These are phyloP conservation scores for Hoplias malabaricus DNA, from an alignment of 2,113 vertebrate genomes.

Conservation along the genomic window DNA sequence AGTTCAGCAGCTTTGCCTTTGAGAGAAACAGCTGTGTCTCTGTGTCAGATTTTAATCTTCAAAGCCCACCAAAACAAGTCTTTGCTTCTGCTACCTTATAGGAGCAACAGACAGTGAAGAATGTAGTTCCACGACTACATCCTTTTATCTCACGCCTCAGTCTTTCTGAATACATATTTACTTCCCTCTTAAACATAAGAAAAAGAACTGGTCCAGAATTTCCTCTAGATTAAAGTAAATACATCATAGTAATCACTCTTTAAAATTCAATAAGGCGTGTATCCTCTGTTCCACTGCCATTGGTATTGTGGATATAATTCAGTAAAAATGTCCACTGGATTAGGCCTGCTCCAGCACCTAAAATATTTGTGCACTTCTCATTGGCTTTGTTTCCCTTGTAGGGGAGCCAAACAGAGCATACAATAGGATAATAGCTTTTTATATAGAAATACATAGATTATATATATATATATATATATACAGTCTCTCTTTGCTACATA, in stretches of 20 bases:
- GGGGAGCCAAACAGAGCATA: no score
- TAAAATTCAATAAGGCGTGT: not conserved
- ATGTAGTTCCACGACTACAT: conserved; percentile 10
- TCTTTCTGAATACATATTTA: not conserved
- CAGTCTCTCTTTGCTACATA: no score
- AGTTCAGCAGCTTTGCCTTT: conserved; percentile 6
- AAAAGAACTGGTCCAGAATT: not conserved
- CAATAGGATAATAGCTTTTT: no score
- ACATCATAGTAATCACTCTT: not conserved
- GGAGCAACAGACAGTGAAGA: conserved; percentile 33
- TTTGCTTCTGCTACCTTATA: conserved; percentile 10
- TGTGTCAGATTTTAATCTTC: conserved; percentile 32
- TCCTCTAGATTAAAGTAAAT: not conserved
- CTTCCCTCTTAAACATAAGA: not conserved
- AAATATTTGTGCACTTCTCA: no score
- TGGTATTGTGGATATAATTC: not conserved
- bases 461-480: no score
- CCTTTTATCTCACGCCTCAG: not conserved
- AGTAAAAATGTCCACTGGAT: no score
- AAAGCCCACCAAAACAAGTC: conserved; percentile 15
- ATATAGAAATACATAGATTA: no score
- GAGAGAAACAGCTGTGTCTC: conserved; percentile 8
- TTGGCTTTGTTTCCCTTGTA: no score
- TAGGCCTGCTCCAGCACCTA: no score
- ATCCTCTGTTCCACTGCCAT: not conserved